Conservation (phyloP, 2,797 vertebrate species). For the Amblyraja radiata region DNA sequence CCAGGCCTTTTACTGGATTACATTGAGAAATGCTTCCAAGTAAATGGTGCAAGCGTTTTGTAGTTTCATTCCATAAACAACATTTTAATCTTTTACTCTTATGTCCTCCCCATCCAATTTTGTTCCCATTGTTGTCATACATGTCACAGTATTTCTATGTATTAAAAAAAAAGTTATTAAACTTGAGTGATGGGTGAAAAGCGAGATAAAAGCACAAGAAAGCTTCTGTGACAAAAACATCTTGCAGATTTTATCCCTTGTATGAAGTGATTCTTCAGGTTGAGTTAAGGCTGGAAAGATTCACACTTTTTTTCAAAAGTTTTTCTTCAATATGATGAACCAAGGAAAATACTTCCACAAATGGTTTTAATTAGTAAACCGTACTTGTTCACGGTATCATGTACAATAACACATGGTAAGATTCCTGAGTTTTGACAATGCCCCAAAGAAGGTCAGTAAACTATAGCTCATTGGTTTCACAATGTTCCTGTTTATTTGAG, state of each 20-base stretch:
- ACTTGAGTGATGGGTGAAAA: neutral
- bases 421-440: neutral
- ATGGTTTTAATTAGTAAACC: neutral
- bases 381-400: neutral
- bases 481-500: neutral
- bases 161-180: neutral
- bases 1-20: too few relatives aligned
- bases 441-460: neutral
- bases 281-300: neutral
- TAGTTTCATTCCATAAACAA: too few relatives aligned
- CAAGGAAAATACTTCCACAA: neutral
- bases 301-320: neutral
- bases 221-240: neutral
- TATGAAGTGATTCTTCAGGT: neutral
- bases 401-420: neutral
- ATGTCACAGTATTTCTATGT: neutral
- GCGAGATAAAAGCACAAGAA: neutral
- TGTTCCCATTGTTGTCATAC: neutral
- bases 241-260: neutral
- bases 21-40: too few relatives aligned
- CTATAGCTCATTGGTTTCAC: neutral
- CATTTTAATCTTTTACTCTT: neutral
- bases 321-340: neutral
- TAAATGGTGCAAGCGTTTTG: too few relatives aligned
- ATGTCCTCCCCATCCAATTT: neutral